These are phyloP conservation scores for Rhabdophis nuchalis DNA, from an alignment of 2,797 vertebrate genomes.

Conservation along the genomic window DNA sequence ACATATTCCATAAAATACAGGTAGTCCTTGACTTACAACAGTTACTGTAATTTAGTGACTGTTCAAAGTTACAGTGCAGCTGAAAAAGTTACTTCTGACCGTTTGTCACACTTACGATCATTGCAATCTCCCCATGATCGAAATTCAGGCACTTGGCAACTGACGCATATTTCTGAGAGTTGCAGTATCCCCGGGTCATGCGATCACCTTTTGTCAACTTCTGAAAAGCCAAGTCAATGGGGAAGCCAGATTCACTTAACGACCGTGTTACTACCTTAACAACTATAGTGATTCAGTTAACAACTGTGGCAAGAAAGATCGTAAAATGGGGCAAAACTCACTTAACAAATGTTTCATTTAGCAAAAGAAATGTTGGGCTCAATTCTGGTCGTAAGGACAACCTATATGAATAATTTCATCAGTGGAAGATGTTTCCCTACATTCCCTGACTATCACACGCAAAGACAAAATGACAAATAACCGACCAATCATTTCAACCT, in stretches of 20 bases:
- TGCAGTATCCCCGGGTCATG: neutral
- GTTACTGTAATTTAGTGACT: neutral
- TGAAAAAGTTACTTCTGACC: neutral
- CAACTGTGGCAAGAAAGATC: neutral
- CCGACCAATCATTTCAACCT: neutral
- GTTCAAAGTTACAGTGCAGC: neutral
- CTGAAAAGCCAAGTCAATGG: neutral
- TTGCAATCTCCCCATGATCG: neutral
- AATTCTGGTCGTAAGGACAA: neutral
- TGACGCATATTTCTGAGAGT: neutral
- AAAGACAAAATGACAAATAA: neutral
- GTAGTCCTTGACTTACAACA: neutral
- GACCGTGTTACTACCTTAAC: neutral
- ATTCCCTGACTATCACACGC: neutral
- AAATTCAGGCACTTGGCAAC: neutral
- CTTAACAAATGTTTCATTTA: neutral
- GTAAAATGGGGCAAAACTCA: neutral
- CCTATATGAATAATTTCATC: constrained; percentile 1
- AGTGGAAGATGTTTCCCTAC: constrained; percentile 34
- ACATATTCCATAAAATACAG: neutral
- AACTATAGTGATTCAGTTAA: neutral
- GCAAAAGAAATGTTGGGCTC: neutral
- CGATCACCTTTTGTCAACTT: neutral
- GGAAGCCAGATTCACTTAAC: neutral
- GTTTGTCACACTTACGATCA: neutral